Evolutionary conservation across 2,797 vertebrate species (phyloP).

Genomic region (Acrocephalus scirpaceus): DNA sequence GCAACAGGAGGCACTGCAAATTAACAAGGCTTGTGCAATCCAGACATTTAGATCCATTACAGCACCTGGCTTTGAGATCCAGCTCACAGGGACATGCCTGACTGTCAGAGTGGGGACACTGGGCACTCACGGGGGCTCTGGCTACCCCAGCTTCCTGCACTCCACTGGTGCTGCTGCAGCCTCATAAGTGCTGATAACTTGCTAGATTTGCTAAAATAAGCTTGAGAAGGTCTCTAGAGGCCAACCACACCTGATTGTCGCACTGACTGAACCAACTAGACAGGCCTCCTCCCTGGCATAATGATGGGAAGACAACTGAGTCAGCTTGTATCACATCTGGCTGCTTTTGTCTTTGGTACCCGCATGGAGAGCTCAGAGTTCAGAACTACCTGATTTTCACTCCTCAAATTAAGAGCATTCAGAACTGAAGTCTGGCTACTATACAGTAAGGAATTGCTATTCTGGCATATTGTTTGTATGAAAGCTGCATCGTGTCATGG

Average conservation of each 20-base stretch:
- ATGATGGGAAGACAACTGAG: background rate
- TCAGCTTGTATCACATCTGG: background rate
- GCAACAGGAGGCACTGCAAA: background rate
- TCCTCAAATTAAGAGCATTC: background rate
- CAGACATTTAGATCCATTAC: background rate
- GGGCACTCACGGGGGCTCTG: background rate
- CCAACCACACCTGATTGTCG: background rate
- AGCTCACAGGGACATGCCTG: background rate
- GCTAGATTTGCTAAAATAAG: background rate
- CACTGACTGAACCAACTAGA: background rate
- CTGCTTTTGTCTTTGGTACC: background rate
- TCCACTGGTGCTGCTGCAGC: background rate
- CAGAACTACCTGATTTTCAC: background rate
- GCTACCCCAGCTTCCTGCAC: background rate
- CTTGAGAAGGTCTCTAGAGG: background rate
- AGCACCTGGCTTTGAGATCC: background rate
- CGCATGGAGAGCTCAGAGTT: background rate
- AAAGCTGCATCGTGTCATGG: background rate
- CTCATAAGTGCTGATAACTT: background rate
- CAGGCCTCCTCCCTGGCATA: background rate
- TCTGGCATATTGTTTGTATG: background rate
- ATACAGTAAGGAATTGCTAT: background rate
- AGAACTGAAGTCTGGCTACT: background rate
- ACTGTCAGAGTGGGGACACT: accelerated
- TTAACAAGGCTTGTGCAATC: background rate